These are phyloP conservation scores for Tiphia femorata DNA, from an alignment of 2,888 invertebrate genomes.

Conservation along the genomic window DNA sequence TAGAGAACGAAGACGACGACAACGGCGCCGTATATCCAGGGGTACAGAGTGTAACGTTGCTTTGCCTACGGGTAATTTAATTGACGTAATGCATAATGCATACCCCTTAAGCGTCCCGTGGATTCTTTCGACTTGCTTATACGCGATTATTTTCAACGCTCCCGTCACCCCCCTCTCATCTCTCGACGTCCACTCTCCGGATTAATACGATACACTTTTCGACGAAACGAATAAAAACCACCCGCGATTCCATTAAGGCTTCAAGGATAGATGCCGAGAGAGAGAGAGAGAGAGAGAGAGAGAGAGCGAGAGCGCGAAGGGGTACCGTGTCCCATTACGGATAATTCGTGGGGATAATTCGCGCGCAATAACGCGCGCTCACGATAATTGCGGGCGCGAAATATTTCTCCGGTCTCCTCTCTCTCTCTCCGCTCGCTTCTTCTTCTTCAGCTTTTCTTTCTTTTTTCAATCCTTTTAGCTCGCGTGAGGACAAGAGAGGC, in stretches of 20 bases:
- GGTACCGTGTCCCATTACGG: not conserved
- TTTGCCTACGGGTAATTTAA: slow-evolving; percentile 16
- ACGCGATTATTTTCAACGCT: slow-evolving; percentile 18
- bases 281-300: too few relatives aligned
- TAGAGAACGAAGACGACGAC: not conserved
- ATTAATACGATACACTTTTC: slow-evolving; percentile 3
- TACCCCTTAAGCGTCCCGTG: slow-evolving; percentile 17
- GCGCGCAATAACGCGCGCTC: too few relatives aligned
- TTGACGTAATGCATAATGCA: slow-evolving; percentile 29
- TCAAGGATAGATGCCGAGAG: too few relatives aligned
- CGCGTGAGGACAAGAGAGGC: not conserved
- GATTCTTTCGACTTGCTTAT: slow-evolving; percentile 10
- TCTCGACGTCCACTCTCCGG: slow-evolving; percentile 5
- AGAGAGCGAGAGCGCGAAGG: too few relatives aligned
- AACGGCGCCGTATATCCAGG: slow-evolving; percentile 1
- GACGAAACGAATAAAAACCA: not conserved
- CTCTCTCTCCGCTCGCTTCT: not conserved
- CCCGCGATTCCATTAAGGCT: not conserved
- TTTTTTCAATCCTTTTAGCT: too few relatives aligned
- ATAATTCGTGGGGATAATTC: too few relatives aligned
- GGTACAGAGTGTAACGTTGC: slow-evolving; percentile 4
- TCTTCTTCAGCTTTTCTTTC: not conserved
- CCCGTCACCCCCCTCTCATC: not conserved
- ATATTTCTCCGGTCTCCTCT: too few relatives aligned
- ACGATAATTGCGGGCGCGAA: not conserved